Base-by-base conservation (phyloP, 2,888 invertebrate genomes). In the Limnephilus rhombicus region DNA sequence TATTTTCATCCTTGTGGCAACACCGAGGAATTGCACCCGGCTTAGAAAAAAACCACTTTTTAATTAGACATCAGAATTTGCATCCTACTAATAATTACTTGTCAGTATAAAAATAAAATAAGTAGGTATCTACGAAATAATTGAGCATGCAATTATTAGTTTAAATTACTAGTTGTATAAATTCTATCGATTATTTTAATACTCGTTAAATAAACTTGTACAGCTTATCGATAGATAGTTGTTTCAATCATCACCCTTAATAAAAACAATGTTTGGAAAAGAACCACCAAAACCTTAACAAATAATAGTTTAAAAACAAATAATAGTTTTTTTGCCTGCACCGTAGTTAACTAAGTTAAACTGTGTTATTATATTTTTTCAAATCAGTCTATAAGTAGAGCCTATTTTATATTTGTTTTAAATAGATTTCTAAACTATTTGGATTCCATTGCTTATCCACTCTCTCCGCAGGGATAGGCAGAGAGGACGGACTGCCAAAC, bases 1-100 rank as follows among this genome's bases (percentile, higher is more conserved):
- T 45, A 86, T 86, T 49, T 41, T 86, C 49, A 29, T 29, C 86
- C 29, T 86, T 86, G 49, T 45, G 34, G 34, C 82, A 24, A 34
- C 83, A 34, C 83, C 4, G 13, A 83, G 34, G 34, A 37, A 83
- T 83, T 41, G 37, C 83, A 24, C 37, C 83, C 18, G 37, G 83
- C 15, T 24, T 83, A 34, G 83, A 83, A 82, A 83, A 83, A 83
- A 24, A 83, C 18, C 24, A 37, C 7, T 34, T 37, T 37, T 83
- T 37, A 83, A 9, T 13, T 18, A 83, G 37, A 9, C 24, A 37
- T 24, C 9, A 18, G 7, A 68, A 24, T 15, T 49, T 49, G 49
- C 13, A 15, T 49, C 49, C 3, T 49, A 13, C 49, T 49, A 49
- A 49, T 37, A 83, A 9, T 4, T 83, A 83, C 34, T 83, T 11